Evolutionary conservation across 2,888 invertebrate genomes (phyloP).

Genomic region (Temnothorax ravouxi): DNA sequence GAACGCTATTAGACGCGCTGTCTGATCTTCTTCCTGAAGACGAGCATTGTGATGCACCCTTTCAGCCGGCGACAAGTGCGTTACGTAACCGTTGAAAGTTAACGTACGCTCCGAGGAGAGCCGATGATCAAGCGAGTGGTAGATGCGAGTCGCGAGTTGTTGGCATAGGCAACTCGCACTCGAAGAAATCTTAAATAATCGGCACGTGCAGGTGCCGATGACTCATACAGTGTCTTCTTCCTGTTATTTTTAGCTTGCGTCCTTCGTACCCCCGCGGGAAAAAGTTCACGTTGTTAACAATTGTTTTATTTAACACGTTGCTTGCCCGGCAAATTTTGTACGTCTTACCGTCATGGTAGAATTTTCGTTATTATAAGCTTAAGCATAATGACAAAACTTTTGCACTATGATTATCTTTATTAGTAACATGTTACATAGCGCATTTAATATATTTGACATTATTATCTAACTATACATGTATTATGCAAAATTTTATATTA

Average conservation of each 20-base stretch:
- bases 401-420: neutral
- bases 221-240: slow-evolving; percentile 36
- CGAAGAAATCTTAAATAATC: slow-evolving; percentile 38
- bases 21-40: neutral
- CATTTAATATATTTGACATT: neutral
- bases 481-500: neutral
- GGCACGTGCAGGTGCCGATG: slow-evolving; percentile 34
- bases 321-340: neutral
- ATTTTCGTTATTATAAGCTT: neutral
- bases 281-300: neutral
- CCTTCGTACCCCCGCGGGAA: neutral
- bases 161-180: slow-evolving; percentile 8
- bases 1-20: neutral
- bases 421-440: neutral
- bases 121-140: slow-evolving; percentile 1
- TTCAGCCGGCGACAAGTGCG: slow-evolving; percentile 26
- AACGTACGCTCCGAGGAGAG: neutral
- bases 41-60: slow-evolving; percentile 22
- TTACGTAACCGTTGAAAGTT: slow-evolving; percentile 41
- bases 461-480: neutral
- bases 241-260: slow-evolving; percentile 6
- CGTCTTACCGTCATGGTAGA: neutral
- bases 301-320: neutral
- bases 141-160: slow-evolving; percentile 35
- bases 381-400: neutral